Evolutionary conservation across 1,140 invertebrate genomes (phyloP).

Genomic region (Drosophila nikananu): DNA sequence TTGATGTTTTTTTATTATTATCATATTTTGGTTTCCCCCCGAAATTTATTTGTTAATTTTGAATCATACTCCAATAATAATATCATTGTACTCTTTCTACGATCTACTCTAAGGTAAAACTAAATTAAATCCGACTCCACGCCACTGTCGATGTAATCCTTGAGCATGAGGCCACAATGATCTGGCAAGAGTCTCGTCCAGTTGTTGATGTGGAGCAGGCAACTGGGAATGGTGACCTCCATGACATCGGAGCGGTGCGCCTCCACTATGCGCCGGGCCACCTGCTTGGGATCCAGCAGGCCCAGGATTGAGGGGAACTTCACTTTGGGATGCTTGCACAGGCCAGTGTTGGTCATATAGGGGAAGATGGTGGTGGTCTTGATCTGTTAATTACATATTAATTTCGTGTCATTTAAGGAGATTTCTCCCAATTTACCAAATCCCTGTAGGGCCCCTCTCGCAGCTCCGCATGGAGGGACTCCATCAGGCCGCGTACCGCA

Average conservation of each 20-base stretch:
- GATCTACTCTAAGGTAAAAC: slow-evolving; percentile 13
- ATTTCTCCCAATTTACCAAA: slow-evolving; percentile 34
- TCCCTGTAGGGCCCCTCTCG: slow-evolving; percentile 85
- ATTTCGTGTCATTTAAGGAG: neutral
- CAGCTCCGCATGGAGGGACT: slow-evolving; percentile 89
- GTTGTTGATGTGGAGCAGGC: slow-evolving; percentile 83
- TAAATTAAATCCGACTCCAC: slow-evolving; percentile 86
- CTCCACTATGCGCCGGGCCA: slow-evolving; percentile 88
- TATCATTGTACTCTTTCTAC: slow-evolving; percentile 22
- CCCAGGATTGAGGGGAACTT: slow-evolving; percentile 90
- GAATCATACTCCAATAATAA: slow-evolving; percentile 20
- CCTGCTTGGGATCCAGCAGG: slow-evolving; percentile 88
- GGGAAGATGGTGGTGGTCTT: slow-evolving; percentile 93
- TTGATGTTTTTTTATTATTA: too few species aligned
- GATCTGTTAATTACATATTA: slow-evolving; percentile 86
- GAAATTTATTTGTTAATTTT: slow-evolving; percentile 11
- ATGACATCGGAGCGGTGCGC: slow-evolving; percentile 87
- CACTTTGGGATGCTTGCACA: slow-evolving; percentile 91
- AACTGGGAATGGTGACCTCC: slow-evolving; percentile 87
- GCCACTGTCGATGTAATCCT: slow-evolving; percentile 87
- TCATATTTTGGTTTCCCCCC: neutral
- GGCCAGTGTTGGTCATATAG: slow-evolving; percentile 93
- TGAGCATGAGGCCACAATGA: slow-evolving; percentile 80
- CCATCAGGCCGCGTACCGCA: slow-evolving; percentile 92
- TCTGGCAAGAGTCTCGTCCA: slow-evolving; percentile 85